Conservation (phyloP, 2,888 invertebrate species). For the Hydriomena furcata region DNA sequence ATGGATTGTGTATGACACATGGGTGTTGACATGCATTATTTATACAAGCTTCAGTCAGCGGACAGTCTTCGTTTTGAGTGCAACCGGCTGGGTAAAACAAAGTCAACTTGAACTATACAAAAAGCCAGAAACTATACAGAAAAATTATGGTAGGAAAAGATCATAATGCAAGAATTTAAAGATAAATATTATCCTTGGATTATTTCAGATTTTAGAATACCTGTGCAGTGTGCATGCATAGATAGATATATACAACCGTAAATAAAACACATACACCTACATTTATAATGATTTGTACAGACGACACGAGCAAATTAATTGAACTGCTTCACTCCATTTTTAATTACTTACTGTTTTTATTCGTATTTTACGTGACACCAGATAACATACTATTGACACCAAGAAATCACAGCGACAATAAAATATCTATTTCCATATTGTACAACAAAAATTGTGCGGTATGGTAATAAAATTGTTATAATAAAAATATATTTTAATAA, state of each 20-base stretch:
- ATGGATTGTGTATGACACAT: slow-evolving; percentile 93
- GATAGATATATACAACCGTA: not conserved
- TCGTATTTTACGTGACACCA: too few species aligned
- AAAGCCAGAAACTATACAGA: slow-evolving; percentile 8
- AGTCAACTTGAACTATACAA: slow-evolving; percentile 43
- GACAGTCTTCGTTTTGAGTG: slow-evolving; percentile 93
- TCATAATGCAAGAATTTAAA: not conserved
- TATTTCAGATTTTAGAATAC: too few species aligned
- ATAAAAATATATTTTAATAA: slow-evolving; percentile 2
- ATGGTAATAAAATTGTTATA: not conserved
- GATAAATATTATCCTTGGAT: not conserved
- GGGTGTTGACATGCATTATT: slow-evolving; percentile 93
- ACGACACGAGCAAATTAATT: too few species aligned
- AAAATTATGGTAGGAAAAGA: not conserved
- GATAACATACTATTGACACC: too few species aligned
- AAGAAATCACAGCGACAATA: too few species aligned
- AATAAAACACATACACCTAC: too few species aligned
- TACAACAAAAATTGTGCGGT: not conserved
- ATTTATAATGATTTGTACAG: too few species aligned
- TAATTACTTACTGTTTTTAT: too few species aligned
- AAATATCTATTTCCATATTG: too few species aligned
- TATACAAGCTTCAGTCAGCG: slow-evolving; percentile 93
- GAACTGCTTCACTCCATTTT: too few species aligned
- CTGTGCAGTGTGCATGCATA: not conserved
- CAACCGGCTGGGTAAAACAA: slow-evolving; percentile 89